A percentile compares a stretch with the other conserved stretches of the same genome.
Evolutionary conservation across 1,140 invertebrate genomes (phyloP).

Genomic region (Drosophila athabasca): DNA sequence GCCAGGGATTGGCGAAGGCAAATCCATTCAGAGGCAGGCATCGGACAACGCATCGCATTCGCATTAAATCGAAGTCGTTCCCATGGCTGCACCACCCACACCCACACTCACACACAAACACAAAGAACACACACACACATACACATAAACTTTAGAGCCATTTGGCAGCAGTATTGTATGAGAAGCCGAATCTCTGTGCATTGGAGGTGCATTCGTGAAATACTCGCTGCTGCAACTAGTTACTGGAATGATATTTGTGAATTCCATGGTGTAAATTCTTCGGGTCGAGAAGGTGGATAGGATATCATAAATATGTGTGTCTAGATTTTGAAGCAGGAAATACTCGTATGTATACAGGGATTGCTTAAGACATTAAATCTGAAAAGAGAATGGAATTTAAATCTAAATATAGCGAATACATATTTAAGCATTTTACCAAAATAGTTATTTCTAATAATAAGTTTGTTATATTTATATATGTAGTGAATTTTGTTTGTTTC

Average conservation of each 20-base stretch:
- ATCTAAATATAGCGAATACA: too few relatives aligned
- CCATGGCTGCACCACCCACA: conserved; percentile 32
- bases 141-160: conserved; percentile 53
- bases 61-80: conserved; percentile 79
- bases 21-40: conserved; percentile 55
- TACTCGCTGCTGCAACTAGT: neutral
- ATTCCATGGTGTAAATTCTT: neutral
- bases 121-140: conserved; percentile 14
- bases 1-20: conserved; percentile 28
- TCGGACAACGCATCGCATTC: conserved; percentile 74
- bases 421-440: too few relatives aligned
- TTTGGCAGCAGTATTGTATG: conserved; percentile 70
- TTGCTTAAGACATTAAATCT: too few relatives aligned
- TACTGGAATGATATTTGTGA: neutral
- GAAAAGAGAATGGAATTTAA: too few relatives aligned
- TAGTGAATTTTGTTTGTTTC: too few relatives aligned
- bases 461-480: too few relatives aligned
- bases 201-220: conserved; percentile 53
- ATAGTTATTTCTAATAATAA: too few relatives aligned
- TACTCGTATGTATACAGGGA: too few relatives aligned
- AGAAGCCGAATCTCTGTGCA: conserved; percentile 23
- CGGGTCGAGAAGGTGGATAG: too few relatives aligned
- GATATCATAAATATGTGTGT: too few relatives aligned
- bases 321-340: too few relatives aligned
- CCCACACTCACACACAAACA: conserved; percentile 7